Evolutionary conservation across 2,797 vertebrate species (phyloP), one percentile per base, ranked within the genome.

Genomic region (Halcyon badia): DNA sequence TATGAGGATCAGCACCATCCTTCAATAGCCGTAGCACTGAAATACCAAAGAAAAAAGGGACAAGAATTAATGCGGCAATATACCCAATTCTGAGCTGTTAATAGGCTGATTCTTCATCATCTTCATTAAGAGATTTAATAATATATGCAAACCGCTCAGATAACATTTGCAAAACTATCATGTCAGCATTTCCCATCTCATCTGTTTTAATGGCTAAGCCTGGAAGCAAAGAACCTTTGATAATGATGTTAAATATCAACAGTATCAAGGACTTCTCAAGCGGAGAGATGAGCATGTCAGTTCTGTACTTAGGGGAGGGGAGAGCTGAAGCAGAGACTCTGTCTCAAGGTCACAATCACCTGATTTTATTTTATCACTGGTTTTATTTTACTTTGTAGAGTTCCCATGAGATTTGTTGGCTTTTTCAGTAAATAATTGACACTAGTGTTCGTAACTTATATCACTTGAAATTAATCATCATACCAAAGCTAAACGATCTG

Each of bases 1-100:
- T 97, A 72, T 98, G 99, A 86, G 97, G 98, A 89, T 99, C 98
- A 5, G 98, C 98, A 90, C 99, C 99, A 77, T 99, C 99, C 97
- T 99, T 99, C 96, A 99, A 96, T 52, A 99, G 98, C 77, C 98
- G 98, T 85, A 99, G 97, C 79, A 99, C 99, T 99, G 98, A 42
- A 98, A 98, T 65, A 96, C 2, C 26, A 97, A 90, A 94, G 76
- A 77, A 76, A 91, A 76, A 61, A 95, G 42, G 26, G 95, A 71
- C 4, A 81, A 54, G 33, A 80, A 77, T 98, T 92, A 97, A 77
- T 46, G 75, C 42, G 78, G 31, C 26, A 41, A 46, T 35, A 56
- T 10, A 81, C 26, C 31, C 70, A 89, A 61, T 49, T 42, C 42
- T 48, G 48, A 86, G 60, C 75, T 58, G n/a, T 33, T 93, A 93